A percentile compares a stretch with the other conserved stretches of the same genome.
Evolutionary conservation across 1,140 invertebrate species (phyloP).

Genomic region (Stenopsyche tienmushanensis): DNA sequence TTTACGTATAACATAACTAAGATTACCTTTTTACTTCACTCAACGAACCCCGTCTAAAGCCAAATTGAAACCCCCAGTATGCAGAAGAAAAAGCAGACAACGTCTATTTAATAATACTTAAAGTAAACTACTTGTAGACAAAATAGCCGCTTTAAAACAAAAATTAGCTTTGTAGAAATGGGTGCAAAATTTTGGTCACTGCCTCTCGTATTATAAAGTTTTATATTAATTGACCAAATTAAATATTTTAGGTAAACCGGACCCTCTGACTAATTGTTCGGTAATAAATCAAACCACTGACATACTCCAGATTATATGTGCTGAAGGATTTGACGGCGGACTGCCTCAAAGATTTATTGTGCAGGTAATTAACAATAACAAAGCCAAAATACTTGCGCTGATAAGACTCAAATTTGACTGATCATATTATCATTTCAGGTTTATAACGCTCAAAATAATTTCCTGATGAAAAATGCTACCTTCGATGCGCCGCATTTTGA

Average conservation of each 20-base stretch:
- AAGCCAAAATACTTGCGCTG: no score
- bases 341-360: conserved; percentile 53
- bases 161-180: no score
- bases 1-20: no score
- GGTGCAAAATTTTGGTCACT: conserved; percentile 10
- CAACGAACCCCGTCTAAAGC: no score
- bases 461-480: conserved; percentile 58
- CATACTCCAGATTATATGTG: conserved; percentile 63
- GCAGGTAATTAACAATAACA: no score
- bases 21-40: no score
- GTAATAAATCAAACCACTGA: conserved; percentile 60
- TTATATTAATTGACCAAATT: background rate
- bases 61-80: no score
- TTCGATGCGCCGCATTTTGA: conserved; percentile 41
- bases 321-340: conserved; percentile 71
- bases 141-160: no score
- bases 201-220: background rate
- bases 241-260: conserved; percentile 53
- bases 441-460: conserved; percentile 56
- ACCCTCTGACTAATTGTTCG: conserved; percentile 58
- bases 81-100: no score
- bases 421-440: conserved; percentile 25
- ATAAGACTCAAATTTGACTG: no score
- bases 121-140: no score
- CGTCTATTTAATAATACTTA: no score